Conservation (phyloP, 2,888 invertebrate species). For the Crematogaster levior region DNA sequence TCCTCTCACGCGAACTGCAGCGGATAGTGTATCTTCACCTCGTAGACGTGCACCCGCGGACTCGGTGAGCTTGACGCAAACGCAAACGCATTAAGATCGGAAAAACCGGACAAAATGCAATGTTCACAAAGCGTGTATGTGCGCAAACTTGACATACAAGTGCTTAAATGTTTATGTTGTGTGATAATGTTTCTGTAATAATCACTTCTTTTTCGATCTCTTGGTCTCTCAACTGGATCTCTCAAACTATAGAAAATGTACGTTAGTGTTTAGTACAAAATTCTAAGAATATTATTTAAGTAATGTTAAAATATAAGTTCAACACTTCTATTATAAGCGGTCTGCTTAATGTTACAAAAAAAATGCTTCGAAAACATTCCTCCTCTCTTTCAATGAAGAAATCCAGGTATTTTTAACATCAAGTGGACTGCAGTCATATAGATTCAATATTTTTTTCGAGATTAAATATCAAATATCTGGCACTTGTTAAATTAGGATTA, state of each 20-base stretch:
- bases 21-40: slow-evolving; percentile 35
- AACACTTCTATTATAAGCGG: background rate
- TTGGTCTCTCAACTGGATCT: background rate
- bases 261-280: background rate
- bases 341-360: no score
- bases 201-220: background rate
- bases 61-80: background rate
- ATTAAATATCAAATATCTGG: background rate
- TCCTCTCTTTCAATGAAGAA: no score
- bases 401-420: no score
- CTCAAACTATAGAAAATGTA: background rate
- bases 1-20: slow-evolving; percentile 20
- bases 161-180: background rate
- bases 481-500: background rate
- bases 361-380: no score
- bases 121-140: background rate
- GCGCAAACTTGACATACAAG: background rate
- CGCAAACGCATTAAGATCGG: background rate
- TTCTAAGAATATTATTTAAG: background rate
- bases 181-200: background rate
- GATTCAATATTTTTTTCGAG: background rate
- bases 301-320: background rate
- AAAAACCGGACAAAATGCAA: slow-evolving; percentile 1
- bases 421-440: no score
- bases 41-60: slow-evolving; percentile 1